These are phyloP conservation scores for Polyommatus iphigenia DNA, from an alignment of 2,888 invertebrate genomes.

Conservation along the genomic window DNA sequence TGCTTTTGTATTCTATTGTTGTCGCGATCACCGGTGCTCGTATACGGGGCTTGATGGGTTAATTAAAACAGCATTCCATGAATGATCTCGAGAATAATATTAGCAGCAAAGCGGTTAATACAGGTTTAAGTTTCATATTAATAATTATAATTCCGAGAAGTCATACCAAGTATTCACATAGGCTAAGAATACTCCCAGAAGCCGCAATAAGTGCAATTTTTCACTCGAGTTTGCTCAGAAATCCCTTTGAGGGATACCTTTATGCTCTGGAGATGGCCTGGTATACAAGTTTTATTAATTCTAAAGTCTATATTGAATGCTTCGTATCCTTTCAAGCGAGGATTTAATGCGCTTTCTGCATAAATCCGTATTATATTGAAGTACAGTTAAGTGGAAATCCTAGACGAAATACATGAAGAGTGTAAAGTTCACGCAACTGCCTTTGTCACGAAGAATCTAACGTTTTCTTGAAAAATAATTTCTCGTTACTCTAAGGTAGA, in stretches of 20 bases:
- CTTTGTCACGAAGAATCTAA: not conserved
- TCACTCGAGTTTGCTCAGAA: slow-evolving; percentile 9
- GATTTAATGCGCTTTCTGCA: not conserved
- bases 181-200: slow-evolving; percentile 34
- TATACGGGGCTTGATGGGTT: too few species aligned
- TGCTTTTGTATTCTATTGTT: too few species aligned
- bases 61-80: too few species aligned
- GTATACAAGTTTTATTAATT: slow-evolving; percentile 15
- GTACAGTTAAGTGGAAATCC: not conserved
- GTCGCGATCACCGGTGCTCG: too few species aligned
- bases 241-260: slow-evolving; percentile 22
- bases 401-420: not conserved
- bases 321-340: slow-evolving; percentile 11
- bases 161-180: slow-evolving; percentile 42
- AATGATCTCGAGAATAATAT: too few species aligned
- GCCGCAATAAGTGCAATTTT: slow-evolving; percentile 20
- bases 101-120: too few species aligned
- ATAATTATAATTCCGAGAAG: not conserved
- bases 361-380: slow-evolving; percentile 2
- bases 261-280: slow-evolving; percentile 1
- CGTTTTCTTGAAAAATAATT: not conserved
- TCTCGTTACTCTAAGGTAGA: too few species aligned
- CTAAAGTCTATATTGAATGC: slow-evolving; percentile 19
- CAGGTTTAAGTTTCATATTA: not conserved
- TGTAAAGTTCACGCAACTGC: not conserved